Percentiles rank a stretch among this genome's conserved stretches.
Evolutionary conservation across 2,888 invertebrate genomes (phyloP).

Genomic region (Diarsia brunnea): DNA sequence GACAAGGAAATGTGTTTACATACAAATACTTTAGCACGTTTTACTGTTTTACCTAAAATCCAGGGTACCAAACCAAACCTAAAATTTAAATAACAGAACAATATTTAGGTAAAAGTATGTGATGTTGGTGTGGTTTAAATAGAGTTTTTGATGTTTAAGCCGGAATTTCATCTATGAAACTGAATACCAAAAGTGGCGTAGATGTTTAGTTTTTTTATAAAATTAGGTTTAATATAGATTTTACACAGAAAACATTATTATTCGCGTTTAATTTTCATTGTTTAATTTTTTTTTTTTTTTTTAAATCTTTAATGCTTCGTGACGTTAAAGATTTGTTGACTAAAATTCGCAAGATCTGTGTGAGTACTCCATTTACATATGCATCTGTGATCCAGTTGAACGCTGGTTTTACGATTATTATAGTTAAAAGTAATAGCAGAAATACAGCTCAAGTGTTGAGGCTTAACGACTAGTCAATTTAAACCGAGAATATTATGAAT

Average conservation of each 20-base stretch:
- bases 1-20: not conserved
- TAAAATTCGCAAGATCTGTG: not conserved
- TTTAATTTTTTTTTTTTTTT: no score
- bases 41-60: not conserved
- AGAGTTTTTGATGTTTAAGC: not conserved
- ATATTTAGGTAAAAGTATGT: not conserved
- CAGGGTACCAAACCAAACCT: not conserved
- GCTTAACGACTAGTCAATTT: conserved; percentile 57
- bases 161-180: not conserved
- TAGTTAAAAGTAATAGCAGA: conserved; percentile 42
- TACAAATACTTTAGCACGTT: not conserved
- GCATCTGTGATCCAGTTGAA: conserved; percentile 13
- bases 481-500: conserved; percentile 34
- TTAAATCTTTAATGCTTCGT: no score
- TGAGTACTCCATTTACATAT: conserved; percentile 17
- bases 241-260: no score
- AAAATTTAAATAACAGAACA: not conserved
- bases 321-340: not conserved
- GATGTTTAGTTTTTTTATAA: no score
- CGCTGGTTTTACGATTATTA: conserved; percentile 36
- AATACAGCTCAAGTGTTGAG: conserved; percentile 27
- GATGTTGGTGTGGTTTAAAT: not conserved
- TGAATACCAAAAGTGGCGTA: no score
- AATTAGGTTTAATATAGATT: no score
- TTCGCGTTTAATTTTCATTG: no score